Evolutionary conservation across 1,140 invertebrate genomes (phyloP).

Genomic region (Oryzaephilus surinamensis): DNA sequence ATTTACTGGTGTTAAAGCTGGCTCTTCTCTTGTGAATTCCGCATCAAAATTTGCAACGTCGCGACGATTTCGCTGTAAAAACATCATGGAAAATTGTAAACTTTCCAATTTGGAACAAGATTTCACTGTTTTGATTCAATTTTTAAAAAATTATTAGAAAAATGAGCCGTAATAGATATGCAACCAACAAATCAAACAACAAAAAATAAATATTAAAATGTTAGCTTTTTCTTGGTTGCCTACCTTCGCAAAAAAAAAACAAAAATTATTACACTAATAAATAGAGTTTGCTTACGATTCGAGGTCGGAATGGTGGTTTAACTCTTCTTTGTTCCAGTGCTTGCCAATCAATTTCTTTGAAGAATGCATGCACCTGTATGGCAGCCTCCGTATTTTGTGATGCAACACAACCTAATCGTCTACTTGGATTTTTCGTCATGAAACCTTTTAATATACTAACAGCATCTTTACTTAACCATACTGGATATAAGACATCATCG

Average conservation of each 20-base stretch:
- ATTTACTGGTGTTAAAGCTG: slow-evolving; percentile 87
- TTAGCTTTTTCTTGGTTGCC: too few species aligned
- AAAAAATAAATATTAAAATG: not conserved
- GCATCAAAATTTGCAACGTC: slow-evolving; percentile 98
- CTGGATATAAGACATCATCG: slow-evolving; percentile 97
- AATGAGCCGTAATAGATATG: too few species aligned
- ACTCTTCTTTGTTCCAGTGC: slow-evolving; percentile 82
- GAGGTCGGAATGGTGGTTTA: slow-evolving; percentile 95
- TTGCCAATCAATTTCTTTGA: slow-evolving; percentile 94
- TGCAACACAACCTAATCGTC: slow-evolving; percentile 84
- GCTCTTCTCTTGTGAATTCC: slow-evolving; percentile 98
- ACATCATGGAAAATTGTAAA: too few species aligned
- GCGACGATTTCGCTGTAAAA: slow-evolving; percentile 95
- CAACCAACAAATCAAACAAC: slow-evolving; percentile 3
- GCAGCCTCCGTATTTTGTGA: slow-evolving; percentile 65
- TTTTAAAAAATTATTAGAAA: too few species aligned
- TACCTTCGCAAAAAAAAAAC: too few species aligned
- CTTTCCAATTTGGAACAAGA: too few species aligned
- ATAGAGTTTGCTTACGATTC: slow-evolving; percentile 72
- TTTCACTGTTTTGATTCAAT: too few species aligned
- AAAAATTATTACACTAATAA: not conserved
- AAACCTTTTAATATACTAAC: slow-evolving; percentile 97
- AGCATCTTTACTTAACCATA: slow-evolving; percentile 93
- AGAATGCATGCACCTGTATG: slow-evolving; percentile 90
- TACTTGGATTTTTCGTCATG: slow-evolving; percentile 96